Percentiles rank a stretch among this genome's conserved stretches.
phyloP scores from a whole-genome alignment of 2,888 invertebrate genomes.

The Phytoseiulus persimilis region DNA sequence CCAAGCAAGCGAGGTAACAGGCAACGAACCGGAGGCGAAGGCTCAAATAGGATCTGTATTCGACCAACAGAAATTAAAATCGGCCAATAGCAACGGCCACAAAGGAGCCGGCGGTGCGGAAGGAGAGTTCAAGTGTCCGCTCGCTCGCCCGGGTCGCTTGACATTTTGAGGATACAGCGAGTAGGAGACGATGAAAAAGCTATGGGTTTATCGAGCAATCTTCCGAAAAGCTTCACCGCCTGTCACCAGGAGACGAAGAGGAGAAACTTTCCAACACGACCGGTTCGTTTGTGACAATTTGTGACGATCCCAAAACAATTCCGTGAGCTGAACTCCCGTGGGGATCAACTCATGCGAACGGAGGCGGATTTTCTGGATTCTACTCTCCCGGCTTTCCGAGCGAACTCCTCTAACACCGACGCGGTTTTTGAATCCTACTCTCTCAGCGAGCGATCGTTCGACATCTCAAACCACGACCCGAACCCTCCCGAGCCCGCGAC shows the following conservation, averaged over 20 bases:
- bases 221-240: neutral
- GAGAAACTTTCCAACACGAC: neutral
- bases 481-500: no score
- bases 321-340: neutral
- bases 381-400: neutral
- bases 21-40: neutral
- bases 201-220: neutral
- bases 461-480: no score
- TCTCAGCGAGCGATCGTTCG: no score
- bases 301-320: neutral
- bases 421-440: no score
- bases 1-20: neutral
- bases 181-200: neutral
- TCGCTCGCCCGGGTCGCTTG: neutral
- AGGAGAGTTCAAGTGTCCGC: neutral
- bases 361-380: neutral
- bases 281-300: neutral
- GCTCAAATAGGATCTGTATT: neutral
- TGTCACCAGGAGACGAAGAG: neutral
- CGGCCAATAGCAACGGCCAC: neutral
- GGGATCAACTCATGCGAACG: neutral
- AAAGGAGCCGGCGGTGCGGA: neutral
- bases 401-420: neutral
- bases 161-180: neutral
- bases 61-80: neutral